A percentile compares a stretch with the other conserved stretches of the same genome.
Conservation (phyloP, 2,797 vertebrate genomes). For the Phoeniculus purpureus region DNA sequence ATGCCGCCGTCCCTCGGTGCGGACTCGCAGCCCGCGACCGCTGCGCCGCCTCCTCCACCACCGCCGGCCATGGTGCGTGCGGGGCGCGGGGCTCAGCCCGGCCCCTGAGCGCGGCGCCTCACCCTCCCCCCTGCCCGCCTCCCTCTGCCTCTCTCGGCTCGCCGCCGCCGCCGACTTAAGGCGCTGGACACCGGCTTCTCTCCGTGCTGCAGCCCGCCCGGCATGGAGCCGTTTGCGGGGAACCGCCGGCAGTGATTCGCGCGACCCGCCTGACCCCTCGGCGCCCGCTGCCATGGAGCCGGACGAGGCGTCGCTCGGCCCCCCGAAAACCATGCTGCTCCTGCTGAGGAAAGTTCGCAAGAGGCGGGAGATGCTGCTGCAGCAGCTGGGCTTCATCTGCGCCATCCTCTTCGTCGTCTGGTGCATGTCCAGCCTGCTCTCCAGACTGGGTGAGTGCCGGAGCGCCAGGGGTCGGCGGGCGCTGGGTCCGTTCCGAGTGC, state of each 20-base stretch:
- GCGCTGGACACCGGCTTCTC: neutral
- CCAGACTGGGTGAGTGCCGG: conserved; percentile 70
- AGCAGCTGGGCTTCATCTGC: conserved; percentile 79
- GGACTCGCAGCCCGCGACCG: conserved; percentile 12
- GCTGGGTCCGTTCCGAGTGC: neutral
- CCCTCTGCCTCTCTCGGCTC: neutral
- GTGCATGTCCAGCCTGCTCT: conserved; percentile 72
- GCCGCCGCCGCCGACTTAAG: neutral
- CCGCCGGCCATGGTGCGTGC: conserved; percentile 48
- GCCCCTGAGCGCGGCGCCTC: conserved; percentile 42
- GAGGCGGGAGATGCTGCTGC: conserved; percentile 77
- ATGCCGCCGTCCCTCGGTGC: conserved; percentile 14
- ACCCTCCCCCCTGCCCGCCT: neutral
- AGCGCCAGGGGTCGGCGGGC: neutral
- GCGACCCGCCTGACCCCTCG: neutral
- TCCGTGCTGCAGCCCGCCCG: neutral
- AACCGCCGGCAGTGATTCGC: conserved; percentile 17
- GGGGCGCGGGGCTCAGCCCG: conserved; percentile 42
- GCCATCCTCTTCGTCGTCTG: conserved; percentile 76
- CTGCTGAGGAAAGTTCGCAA: conserved; percentile 77
- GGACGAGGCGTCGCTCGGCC: neutral
- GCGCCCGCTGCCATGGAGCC: conserved; percentile 38
- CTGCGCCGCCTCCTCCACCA: neutral
- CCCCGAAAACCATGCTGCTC: conserved; percentile 17
- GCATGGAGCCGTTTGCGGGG: conserved; percentile 51